These are phyloP conservation scores for Drosophila obscura DNA, from an alignment of 1,140 invertebrate genomes.

Conservation along the genomic window DNA sequence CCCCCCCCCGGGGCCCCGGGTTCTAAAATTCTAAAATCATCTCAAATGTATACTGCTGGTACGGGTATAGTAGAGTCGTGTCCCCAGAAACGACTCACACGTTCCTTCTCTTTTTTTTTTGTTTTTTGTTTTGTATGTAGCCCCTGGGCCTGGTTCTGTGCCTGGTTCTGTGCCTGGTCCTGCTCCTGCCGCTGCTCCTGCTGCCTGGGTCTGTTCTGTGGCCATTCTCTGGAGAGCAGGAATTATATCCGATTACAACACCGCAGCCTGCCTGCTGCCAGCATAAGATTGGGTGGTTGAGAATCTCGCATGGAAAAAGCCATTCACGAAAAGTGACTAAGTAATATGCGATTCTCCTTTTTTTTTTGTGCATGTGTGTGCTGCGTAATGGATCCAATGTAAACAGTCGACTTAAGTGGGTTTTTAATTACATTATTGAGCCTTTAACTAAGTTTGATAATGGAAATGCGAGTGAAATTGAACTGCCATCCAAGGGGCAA, in stretches of 20 bases:
- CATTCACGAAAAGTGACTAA: conserved; percentile 18
- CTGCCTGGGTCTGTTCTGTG: conserved; percentile 33
- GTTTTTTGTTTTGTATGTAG: conserved; percentile 8
- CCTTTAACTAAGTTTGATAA: conserved; percentile 17
- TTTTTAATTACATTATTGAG: conserved; percentile 52
- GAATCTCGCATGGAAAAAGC: conserved; percentile 14
- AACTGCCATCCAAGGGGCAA: not conserved
- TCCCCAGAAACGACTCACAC: too few species aligned
- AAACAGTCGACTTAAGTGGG: conserved; percentile 40
- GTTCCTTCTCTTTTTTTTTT: not conserved
- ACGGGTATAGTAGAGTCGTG: too few species aligned
- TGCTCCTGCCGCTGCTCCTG: too few species aligned
- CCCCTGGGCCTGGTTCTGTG: not conserved
- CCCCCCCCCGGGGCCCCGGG: too few species aligned
- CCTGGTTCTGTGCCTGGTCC: too few species aligned
- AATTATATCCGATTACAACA: conserved; percentile 81
- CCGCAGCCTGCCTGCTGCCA: conserved; percentile 47
- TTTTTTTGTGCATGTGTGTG: conserved; percentile 16
- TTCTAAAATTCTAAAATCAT: too few species aligned
- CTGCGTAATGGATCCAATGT: conserved; percentile 56
- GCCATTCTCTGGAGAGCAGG: conserved; percentile 62
- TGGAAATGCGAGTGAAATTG: conserved; percentile 27
- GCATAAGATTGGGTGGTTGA: conserved; percentile 41
- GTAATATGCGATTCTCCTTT: conserved; percentile 18
- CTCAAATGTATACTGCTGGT: too few species aligned